A percentile compares a stretch with the other conserved stretches of the same genome.
Conservation (phyloP, 2,888 invertebrate genomes). For the Alviniconcha strummeri region DNA sequence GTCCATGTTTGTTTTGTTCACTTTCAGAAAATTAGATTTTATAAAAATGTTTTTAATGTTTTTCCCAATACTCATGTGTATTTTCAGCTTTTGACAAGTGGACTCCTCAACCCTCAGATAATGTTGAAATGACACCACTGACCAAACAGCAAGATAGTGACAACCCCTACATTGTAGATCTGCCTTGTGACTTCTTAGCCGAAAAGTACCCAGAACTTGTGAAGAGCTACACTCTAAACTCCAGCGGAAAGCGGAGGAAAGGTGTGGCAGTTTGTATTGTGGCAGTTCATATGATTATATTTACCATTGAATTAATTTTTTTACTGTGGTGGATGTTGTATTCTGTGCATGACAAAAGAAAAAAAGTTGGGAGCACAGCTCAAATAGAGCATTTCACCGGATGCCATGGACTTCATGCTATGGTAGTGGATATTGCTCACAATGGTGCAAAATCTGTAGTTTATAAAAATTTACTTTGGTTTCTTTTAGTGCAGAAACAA, state of each 20-base stretch:
- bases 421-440: no score
- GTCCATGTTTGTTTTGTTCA: no score
- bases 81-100: constrained; percentile 28
- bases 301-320: background rate
- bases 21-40: no score
- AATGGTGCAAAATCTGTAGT: no score
- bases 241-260: background rate
- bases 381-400: background rate
- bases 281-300: no score
- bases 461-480: no score
- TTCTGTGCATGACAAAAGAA: background rate
- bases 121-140: constrained; percentile 1
- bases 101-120: background rate
- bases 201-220: constrained; percentile 12
- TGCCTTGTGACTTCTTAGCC: background rate
- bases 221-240: background rate
- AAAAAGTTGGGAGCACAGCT: background rate
- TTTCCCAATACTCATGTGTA: no score
- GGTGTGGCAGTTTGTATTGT: background rate
- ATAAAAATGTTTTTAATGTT: no score
- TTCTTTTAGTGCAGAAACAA: no score
- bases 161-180: constrained; percentile 4
- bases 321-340: background rate
- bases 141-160: background rate
- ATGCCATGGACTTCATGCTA: background rate